phyloP scores from a whole-genome alignment of 2,888 invertebrate genomes.

The Cosmia pyralina region DNA sequence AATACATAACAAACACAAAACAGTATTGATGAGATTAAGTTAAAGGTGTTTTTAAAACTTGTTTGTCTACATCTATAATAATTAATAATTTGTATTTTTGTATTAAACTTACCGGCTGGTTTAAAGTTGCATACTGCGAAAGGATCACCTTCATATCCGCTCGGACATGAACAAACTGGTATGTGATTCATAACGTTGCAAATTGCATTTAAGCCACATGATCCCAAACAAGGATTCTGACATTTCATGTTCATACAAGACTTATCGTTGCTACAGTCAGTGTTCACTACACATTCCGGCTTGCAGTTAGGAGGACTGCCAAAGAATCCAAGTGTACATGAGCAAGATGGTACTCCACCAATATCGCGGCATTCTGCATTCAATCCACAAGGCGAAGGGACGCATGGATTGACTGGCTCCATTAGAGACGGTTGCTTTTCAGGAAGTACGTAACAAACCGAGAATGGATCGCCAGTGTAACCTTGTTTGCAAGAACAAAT shows the following conservation, averaged over 20 bases:
- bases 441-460: constrained; percentile 82
- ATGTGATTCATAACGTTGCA: constrained; percentile 94
- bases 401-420: constrained; percentile 90
- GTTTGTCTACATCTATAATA: neutral
- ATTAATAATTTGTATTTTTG: constrained; percentile 16
- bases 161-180: constrained; percentile 92
- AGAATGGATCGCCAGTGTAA: constrained; percentile 92
- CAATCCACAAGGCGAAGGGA: constrained; percentile 94
- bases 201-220: constrained; percentile 93
- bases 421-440: constrained; percentile 73
- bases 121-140: constrained; percentile 92
- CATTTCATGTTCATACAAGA: constrained; percentile 95
- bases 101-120: constrained; percentile 79
- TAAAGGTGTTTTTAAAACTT: neutral
- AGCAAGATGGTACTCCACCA: constrained; percentile 91
- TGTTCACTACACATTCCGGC: constrained; percentile 93
- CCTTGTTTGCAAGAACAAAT: constrained; percentile 92
- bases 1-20: constrained; percentile 3
- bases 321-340: constrained; percentile 91
- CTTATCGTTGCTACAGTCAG: constrained; percentile 93
- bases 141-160: constrained; percentile 93
- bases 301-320: constrained; percentile 94
- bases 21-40: neutral
- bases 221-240: constrained; percentile 94
- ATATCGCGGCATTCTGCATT: constrained; percentile 91